Evolutionary conservation across 2,797 vertebrate species (phyloP).

Genomic region (Varecia variegata): DNA sequence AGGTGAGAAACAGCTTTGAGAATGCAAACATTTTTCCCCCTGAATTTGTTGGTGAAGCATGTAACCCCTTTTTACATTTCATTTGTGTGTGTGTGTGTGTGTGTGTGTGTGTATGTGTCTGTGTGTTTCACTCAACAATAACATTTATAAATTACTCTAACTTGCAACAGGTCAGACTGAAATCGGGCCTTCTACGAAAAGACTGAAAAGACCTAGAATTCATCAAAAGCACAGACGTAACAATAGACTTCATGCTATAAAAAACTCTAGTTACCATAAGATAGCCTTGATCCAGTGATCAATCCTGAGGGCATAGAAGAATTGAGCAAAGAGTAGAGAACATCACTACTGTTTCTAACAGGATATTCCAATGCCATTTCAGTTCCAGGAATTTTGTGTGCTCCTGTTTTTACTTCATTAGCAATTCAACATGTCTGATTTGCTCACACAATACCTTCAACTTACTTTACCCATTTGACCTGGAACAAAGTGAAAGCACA

Average conservation of each 20-base stretch:
- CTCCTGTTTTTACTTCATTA: constrained; percentile 25
- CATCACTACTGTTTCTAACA: neutral
- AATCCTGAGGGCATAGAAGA: neutral
- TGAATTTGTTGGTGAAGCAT: neutral
- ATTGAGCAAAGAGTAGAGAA: neutral
- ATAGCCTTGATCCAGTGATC: neutral
- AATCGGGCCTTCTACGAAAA: constrained; percentile 13
- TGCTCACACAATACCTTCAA: constrained; percentile 54
- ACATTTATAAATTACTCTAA: neutral
- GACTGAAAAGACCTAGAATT: constrained; percentile 6
- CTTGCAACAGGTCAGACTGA: constrained; percentile 13
- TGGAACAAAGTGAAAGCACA: constrained; percentile 66
- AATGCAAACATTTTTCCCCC: neutral
- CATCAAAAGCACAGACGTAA: neutral
- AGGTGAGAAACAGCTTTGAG: constrained; percentile 10
- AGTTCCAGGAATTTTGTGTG: neutral
- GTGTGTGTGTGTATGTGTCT: no score
- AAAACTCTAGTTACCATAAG: neutral
- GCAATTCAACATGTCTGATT: constrained; percentile 61
- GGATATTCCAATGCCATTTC: neutral
- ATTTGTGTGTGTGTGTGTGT: neutral
- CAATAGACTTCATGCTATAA: neutral
- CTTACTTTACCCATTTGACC: constrained; percentile 44
- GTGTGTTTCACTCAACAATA: neutral
- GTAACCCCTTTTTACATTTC: neutral